Percentiles rank a stretch among this genome's conserved stretches.
phyloP scores from a whole-genome alignment of 1,140 invertebrate genomes.

The Temnothorax curvispinosus region DNA sequence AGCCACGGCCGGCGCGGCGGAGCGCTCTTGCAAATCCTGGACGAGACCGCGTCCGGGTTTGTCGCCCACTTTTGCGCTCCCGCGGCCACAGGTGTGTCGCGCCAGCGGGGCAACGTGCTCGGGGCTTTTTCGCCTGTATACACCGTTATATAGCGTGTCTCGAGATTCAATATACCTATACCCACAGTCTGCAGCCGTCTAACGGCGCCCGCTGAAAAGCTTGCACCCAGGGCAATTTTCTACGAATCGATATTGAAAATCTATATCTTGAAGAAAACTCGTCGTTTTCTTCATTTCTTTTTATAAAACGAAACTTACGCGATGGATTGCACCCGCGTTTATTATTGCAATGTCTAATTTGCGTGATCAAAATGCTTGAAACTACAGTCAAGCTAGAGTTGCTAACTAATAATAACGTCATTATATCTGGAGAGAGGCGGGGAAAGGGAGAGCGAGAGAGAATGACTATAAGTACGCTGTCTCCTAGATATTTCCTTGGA shows the following conservation, averaged over 20 bases:
- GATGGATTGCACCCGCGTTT: not conserved
- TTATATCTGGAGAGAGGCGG: slow-evolving; percentile 6
- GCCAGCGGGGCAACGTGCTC: slow-evolving; percentile 46
- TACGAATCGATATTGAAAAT: not conserved
- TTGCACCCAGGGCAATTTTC: not conserved
- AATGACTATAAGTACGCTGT: not conserved
- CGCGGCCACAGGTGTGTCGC: slow-evolving; percentile 66
- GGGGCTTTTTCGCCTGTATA: slow-evolving; percentile 51
- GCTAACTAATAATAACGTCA: not conserved
- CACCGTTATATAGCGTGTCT: slow-evolving; percentile 51
- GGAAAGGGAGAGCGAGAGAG: not conserved
- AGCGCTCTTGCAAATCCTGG: slow-evolving; percentile 15
- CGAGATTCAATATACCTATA: slow-evolving; percentile 23
- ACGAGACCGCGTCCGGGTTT: slow-evolving; percentile 61
- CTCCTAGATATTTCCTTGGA: not conserved
- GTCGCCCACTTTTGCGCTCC: slow-evolving; percentile 67
- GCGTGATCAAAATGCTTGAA: not conserved
- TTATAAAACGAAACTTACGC: not conserved
- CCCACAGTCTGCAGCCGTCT: not conserved
- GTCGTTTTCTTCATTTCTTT: not conserved
- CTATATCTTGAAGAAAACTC: not conserved
- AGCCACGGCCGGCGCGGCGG: no score
- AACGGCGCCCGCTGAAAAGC: slow-evolving; percentile 5
- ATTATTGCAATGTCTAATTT: not conserved
- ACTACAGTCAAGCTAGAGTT: not conserved